Evolutionary conservation across 2,113 vertebrate species (phyloP).

Genomic region (Scophthalmus maximus): DNA sequence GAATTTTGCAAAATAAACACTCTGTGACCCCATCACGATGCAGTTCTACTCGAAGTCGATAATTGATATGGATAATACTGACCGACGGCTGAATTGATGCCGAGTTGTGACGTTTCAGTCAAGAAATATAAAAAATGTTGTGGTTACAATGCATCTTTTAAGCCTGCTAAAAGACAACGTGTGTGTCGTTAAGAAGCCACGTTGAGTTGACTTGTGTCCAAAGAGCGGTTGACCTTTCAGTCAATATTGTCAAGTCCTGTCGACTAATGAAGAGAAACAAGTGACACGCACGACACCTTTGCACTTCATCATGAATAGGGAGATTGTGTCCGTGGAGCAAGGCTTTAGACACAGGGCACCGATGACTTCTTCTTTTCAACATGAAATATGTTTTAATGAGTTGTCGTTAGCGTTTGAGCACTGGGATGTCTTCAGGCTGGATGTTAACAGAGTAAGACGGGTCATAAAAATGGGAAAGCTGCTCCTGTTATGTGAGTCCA

Average conservation of each 20-base stretch:
- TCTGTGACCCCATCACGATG: neutral
- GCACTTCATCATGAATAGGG: neutral
- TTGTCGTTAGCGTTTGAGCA: neutral
- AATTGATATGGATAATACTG: too few species aligned
- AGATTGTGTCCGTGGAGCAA: neutral
- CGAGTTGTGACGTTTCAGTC: too few species aligned
- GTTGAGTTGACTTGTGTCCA: neutral
- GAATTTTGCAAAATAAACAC: too few species aligned
- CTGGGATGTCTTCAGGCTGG: constrained; percentile 30
- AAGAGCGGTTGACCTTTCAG: neutral
- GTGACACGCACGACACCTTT: neutral
- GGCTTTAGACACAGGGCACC: neutral
- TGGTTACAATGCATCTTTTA: too few species aligned
- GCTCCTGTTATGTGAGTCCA: constrained; percentile 15
- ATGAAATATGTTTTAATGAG: constrained; percentile 4
- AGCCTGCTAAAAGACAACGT: neutral
- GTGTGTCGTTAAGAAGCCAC: neutral
- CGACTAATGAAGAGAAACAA: neutral
- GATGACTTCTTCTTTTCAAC: constrained; percentile 24
- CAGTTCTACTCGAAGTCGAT: neutral
- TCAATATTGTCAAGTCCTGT: neutral
- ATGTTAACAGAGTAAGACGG: constrained; percentile 19
- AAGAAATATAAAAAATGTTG: too few species aligned
- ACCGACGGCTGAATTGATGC: too few species aligned
- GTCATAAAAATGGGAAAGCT: constrained; percentile 40